A percentile compares a stretch with the other conserved stretches of the same genome.
phyloP scores from a whole-genome alignment of 2,113 vertebrate genomes.

The Axis porcinus region DNA sequence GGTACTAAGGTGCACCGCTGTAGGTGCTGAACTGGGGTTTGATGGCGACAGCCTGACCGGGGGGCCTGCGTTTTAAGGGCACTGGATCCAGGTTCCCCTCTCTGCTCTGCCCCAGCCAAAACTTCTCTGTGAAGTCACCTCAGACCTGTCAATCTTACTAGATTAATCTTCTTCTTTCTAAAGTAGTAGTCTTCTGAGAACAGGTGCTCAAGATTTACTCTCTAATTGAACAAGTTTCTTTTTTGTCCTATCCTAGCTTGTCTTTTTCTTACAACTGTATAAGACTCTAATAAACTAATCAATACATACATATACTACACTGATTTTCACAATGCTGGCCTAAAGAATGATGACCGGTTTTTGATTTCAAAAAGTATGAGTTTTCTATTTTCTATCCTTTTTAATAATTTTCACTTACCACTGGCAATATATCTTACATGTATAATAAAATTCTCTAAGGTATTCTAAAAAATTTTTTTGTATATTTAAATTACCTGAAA shows the following conservation, averaged over 20 bases:
- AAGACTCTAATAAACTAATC: background rate
- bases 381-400: background rate
- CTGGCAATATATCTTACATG: background rate
- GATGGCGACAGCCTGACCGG: background rate
- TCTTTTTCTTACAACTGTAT: background rate
- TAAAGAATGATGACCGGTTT: background rate
- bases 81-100: background rate
- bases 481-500: background rate
- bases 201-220: background rate
- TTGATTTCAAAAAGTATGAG: background rate
- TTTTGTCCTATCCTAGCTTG: background rate
- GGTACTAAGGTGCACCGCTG: background rate
- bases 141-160: background rate
- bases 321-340: background rate
- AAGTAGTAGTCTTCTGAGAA: background rate
- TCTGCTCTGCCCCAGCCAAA: background rate
- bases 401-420: background rate
- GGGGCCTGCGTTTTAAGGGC: background rate
- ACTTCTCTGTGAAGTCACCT: background rate
- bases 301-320: background rate
- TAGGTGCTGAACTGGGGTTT: background rate
- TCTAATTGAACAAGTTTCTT: background rate
- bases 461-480: background rate
- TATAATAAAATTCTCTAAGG: background rate
- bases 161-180: background rate